A percentile compares a stretch with the other conserved stretches of the same genome.
phyloP scores from a whole-genome alignment of 1,140 invertebrate genomes.

The Diplogasteroides magnus region DNA sequence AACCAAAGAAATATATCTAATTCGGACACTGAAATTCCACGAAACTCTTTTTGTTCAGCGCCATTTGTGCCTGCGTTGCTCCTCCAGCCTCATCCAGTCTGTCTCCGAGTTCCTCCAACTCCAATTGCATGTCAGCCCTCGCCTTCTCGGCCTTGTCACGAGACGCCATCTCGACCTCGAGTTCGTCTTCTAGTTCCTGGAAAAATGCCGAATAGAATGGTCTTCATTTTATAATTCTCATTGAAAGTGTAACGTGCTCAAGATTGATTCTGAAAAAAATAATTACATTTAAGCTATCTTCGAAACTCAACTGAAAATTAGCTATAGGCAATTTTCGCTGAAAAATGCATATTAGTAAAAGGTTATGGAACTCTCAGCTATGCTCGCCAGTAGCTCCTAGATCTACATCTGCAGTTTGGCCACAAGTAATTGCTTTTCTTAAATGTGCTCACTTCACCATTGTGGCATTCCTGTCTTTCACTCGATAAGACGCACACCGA shows the following conservation, averaged over 20 bases:
- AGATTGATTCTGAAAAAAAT: too few species aligned
- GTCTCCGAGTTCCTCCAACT: slow-evolving; percentile 92
- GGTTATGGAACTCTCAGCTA: too few species aligned
- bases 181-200: slow-evolving; percentile 90
- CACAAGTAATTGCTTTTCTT: slow-evolving; percentile 94
- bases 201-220: too few species aligned
- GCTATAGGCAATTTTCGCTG: too few species aligned
- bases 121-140: slow-evolving; percentile 57
- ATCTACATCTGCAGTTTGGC: slow-evolving; percentile 93
- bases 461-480: slow-evolving; percentile 48
- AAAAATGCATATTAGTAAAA: too few species aligned
- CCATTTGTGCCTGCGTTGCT: slow-evolving; percentile 94
- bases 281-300: too few species aligned
- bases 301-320: too few species aligned
- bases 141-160: slow-evolving; percentile 69
- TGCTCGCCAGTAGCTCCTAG: slow-evolving; percentile 79
- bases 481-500: slow-evolving; percentile 43
- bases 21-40: too few species aligned
- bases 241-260: too few species aligned
- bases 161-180: slow-evolving; percentile 90
- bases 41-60: slow-evolving; percentile 89
- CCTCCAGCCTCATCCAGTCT: slow-evolving; percentile 71
- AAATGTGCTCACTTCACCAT: slow-evolving; percentile 68
- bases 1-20: too few species aligned
- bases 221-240: too few species aligned